Evolutionary conservation across 2,797 vertebrate genomes (phyloP).

Genomic region (Tarsius wallacei): DNA sequence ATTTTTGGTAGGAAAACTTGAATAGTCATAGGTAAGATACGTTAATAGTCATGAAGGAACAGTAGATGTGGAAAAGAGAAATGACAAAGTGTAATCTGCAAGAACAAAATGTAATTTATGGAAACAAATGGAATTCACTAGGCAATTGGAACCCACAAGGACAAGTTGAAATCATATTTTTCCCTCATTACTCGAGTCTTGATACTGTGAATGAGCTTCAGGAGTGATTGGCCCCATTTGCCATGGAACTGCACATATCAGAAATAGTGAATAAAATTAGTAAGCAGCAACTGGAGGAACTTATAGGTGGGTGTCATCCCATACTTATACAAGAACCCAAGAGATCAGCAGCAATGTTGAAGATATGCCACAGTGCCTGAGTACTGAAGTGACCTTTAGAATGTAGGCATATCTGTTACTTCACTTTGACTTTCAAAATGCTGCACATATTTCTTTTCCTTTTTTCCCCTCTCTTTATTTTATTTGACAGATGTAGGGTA

Average conservation of each 20-base stretch:
- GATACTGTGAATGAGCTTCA: not conserved
- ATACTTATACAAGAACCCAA: not conserved
- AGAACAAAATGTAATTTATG: not conserved
- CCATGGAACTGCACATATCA: not conserved
- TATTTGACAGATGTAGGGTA: no score
- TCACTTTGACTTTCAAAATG: not conserved
- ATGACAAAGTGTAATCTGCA: not conserved
- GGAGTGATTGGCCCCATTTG: rapidly evolving
- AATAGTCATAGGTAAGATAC: not conserved
- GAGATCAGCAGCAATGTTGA: not conserved
- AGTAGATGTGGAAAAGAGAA: not conserved
- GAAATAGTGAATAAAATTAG: not conserved
- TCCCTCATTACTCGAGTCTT: not conserved
- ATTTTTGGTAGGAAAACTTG: not conserved
- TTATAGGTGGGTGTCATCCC: rapidly evolving
- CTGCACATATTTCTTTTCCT: no score
- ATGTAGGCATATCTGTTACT: not conserved
- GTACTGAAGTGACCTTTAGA: not conserved
- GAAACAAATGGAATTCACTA: no score
- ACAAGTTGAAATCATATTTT: not conserved
- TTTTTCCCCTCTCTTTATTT: no score
- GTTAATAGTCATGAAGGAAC: not conserved
- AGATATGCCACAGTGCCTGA: no score
- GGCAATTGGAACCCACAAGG: not conserved
- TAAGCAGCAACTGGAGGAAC: not conserved